A percentile compares a stretch with the other conserved stretches of the same genome.
phyloP scores from a whole-genome alignment of 2,797 vertebrate species.

The Paratrypauchen microcephalus region DNA sequence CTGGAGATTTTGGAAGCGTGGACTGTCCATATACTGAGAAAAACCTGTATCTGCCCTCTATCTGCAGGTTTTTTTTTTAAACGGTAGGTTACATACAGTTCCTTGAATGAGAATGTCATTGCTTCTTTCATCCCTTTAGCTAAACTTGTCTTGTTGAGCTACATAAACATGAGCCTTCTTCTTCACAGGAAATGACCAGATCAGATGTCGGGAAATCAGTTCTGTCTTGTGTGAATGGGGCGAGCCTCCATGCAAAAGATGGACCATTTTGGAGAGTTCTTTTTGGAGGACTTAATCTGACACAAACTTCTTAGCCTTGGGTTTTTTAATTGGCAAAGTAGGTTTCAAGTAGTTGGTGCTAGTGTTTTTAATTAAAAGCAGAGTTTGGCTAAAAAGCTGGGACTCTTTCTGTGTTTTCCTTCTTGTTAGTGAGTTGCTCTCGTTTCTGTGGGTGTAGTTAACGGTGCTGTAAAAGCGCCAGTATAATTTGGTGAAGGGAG shows the following conservation, averaged over 20 bases:
- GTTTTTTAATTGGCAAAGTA: constrained; percentile 30
- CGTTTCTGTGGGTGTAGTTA: not conserved
- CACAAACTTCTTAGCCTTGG: constrained; percentile 41
- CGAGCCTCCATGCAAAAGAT: constrained; percentile 27
- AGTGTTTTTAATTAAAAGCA: constrained; percentile 63
- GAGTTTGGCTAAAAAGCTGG: constrained; percentile 28
- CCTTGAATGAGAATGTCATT: too few species aligned
- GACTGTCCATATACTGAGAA: too few species aligned
- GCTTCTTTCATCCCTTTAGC: too few species aligned
- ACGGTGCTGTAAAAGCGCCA: not conserved
- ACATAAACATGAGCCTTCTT: too few species aligned
- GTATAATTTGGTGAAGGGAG: not conserved
- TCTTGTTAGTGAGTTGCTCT: not conserved
- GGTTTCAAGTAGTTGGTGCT: constrained; percentile 2
- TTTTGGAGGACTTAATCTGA: constrained; percentile 43
- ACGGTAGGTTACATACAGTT: too few species aligned
- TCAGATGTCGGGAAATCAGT: too few species aligned
- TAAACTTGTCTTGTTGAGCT: too few species aligned
- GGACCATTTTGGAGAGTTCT: constrained; percentile 39
- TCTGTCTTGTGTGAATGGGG: too few species aligned
- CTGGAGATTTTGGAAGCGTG: too few species aligned
- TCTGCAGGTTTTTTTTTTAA: too few species aligned
- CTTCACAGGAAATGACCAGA: too few species aligned
- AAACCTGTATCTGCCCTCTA: too few species aligned
- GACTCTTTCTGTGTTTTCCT: constrained; percentile 18